Evolutionary conservation across 2,113 vertebrate species (phyloP).

Genomic region (Nibea coibor): DNA sequence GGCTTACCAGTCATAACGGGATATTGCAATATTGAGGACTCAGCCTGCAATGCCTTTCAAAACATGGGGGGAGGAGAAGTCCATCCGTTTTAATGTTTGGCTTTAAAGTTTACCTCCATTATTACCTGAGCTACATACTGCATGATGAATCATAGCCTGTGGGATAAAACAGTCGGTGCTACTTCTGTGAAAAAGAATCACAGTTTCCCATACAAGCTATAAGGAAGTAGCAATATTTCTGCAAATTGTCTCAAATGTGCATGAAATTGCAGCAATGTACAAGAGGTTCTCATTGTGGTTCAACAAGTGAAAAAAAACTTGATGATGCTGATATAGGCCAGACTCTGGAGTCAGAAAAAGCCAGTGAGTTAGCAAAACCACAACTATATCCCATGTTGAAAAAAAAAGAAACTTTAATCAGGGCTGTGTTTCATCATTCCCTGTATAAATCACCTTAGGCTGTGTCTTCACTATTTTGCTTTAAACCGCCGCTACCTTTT

Average conservation of each 20-base stretch:
- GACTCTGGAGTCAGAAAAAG: not conserved
- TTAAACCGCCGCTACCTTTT: constrained; percentile 13
- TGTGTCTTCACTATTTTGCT: constrained; percentile 30
- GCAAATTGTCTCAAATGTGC: constrained; percentile 9
- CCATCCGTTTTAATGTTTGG: constrained; percentile 36
- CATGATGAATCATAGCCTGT: constrained; percentile 40
- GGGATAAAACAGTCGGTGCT: constrained; percentile 20
- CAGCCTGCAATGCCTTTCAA: constrained; percentile 60
- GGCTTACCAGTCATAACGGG: constrained; percentile 54
- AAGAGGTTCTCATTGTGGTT: not conserved
- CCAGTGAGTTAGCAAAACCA: not conserved
- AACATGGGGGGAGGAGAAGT: constrained; percentile 34
- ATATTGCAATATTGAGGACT: constrained; percentile 67
- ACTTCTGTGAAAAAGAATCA: constrained; percentile 17
- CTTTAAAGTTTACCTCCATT: constrained; percentile 58
- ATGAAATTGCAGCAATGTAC: not conserved
- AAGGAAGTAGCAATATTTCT: not conserved
- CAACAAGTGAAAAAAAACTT: not conserved
- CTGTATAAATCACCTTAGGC: constrained; percentile 49
- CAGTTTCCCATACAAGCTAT: not conserved
- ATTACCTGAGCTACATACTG: constrained; percentile 51
- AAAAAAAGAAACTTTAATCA: constrained; percentile 35
- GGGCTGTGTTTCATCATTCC: constrained; percentile 35
- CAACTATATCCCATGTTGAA: not conserved
- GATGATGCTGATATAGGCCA: not conserved